Percentiles rank a stretch among this genome's conserved stretches.
phyloP scores from a whole-genome alignment of 2,888 invertebrate genomes.

The Disparrhopalites patrizii region DNA sequence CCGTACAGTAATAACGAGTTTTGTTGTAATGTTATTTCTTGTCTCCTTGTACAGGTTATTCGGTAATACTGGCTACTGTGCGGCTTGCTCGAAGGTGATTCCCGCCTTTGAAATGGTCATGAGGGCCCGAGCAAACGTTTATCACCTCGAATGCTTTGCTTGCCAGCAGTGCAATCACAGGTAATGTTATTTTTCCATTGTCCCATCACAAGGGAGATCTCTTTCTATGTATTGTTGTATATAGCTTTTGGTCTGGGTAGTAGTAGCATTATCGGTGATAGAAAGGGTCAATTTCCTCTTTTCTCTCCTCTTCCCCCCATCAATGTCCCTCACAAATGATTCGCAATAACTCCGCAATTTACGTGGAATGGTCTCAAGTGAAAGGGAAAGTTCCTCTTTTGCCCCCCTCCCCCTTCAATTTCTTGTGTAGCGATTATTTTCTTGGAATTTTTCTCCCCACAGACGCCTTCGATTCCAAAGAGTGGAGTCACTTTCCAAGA shows the following conservation, averaged over 20 bases:
- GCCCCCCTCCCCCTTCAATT: too few species aligned
- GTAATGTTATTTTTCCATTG: too few species aligned
- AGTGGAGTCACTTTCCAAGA: too few species aligned
- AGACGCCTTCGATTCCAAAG: too few species aligned
- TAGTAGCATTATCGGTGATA: neutral
- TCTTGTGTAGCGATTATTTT: too few species aligned
- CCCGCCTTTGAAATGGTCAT: conserved; percentile 99
- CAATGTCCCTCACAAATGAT: too few species aligned
- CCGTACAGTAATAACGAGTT: neutral
- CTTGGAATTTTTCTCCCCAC: too few species aligned
- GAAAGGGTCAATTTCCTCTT: too few species aligned
- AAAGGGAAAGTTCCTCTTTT: too few species aligned
- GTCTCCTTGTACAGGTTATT: conserved; percentile 65
- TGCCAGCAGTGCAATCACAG: conserved; percentile 98
- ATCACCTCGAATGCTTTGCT: conserved; percentile 96
- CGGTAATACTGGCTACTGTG: conserved; percentile 92
- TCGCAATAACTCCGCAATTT: too few species aligned
- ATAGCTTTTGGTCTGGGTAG: neutral
- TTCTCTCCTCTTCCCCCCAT: neutral
- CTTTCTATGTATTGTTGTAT: neutral
- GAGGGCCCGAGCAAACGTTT: conserved; percentile 93
- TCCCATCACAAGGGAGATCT: too few species aligned
- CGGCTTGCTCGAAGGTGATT: conserved; percentile 95
- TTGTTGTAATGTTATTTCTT: neutral
- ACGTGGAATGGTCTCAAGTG: too few species aligned